Conservation (phyloP, 1,140 invertebrate genomes). For the Drosophila rufa region DNA sequence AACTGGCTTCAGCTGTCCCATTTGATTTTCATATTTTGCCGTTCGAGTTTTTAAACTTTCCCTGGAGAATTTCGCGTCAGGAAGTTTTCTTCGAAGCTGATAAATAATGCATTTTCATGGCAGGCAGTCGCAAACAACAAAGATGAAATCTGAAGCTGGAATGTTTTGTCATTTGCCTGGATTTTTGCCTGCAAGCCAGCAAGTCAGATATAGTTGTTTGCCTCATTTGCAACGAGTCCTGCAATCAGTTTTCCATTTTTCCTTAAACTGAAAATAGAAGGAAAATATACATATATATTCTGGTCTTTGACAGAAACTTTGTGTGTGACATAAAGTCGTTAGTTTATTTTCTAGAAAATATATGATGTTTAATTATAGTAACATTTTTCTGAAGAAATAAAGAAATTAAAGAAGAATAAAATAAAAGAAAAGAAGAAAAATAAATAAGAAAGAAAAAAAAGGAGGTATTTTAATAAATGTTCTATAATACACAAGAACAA, state of each 20-base stretch:
- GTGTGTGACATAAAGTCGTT: not conserved
- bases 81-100: conserved; percentile 23
- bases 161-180: conserved; percentile 35
- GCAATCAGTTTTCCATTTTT: conserved; percentile 21
- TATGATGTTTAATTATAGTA: no score
- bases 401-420: no score
- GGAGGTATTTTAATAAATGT: no score
- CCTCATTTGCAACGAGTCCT: conserved; percentile 48
- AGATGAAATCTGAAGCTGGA: conserved; percentile 11
- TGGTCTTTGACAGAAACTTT: not conserved
- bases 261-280: not conserved
- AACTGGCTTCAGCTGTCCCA: conserved; percentile 12
- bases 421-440: no score
- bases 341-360: not conserved
- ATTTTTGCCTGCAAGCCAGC: conserved; percentile 36
- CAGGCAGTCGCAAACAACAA: conserved; percentile 29
- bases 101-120: conserved; percentile 42
- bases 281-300: not conserved
- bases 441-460: no score
- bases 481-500: no score
- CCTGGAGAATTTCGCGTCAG: conserved; percentile 16
- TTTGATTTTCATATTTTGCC: conserved; percentile 31
- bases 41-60: conserved; percentile 22
- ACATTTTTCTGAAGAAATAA: no score
- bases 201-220: conserved; percentile 51